Evolutionary conservation across 2,797 vertebrate species (phyloP), one percentile per base, ranked within the genome.

Genomic region (Lepilemur ruficaudatus): DNA sequence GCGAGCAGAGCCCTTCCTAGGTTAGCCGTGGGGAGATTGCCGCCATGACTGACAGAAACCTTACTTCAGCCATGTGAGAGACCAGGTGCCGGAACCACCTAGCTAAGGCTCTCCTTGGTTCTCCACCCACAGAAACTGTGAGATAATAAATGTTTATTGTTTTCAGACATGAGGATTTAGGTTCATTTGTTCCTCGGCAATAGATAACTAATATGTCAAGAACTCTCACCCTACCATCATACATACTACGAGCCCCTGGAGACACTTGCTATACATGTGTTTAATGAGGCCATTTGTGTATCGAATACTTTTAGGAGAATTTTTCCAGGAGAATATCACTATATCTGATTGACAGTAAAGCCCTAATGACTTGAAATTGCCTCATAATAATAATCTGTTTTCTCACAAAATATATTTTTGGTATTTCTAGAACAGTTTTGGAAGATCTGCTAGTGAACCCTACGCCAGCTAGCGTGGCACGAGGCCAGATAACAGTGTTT

Each of bases 341-440:
- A n/a, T 72, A 14, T 89, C 41, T 91, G 90, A 96, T 69, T 72
- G 91, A 91, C 55, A 96, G 61, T 48, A 91, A 94, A 91, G 65
- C 4, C 63, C 57, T 59, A 88, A 89, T 43, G 20, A 82, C 82
- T 87, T 46, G 52, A 96, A 73, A 59, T 61, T 30, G 22, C 57
- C 63, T 85, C 72, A 83, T 3, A 70, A 50, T 46, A 70, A 82
- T 63, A 61, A 92, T 63, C 35, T 28, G n/a, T 23, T 92, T 88
- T 67, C 48, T 87, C 14, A 65, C 4, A 59, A 89, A 96, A 67
- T 84, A 22, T 69, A 79, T 63, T 97, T 95, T 79, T 50, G 11
- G 63, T 48, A 85, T 91, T 93, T 94, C 75, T 76, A 52, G 41
- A 82, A 67, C 89, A 78, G 79, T 84, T 94, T 91, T 92, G 69